Base-by-base conservation (phyloP, 2,797 vertebrate genomes). In the Rachycentron canadum region DNA sequence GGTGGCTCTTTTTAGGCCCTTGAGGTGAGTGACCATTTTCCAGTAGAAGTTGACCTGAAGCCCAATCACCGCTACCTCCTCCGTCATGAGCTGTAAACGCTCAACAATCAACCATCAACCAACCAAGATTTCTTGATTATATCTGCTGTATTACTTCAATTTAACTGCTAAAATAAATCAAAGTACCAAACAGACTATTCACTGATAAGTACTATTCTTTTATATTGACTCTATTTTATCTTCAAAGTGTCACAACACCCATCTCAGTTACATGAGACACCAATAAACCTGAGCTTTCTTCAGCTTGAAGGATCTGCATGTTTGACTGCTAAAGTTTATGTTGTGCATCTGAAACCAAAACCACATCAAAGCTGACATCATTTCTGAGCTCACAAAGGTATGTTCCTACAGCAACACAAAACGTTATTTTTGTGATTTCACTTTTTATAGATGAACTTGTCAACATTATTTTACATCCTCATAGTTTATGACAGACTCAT, bases 1-100 rank as follows among this genome's bases (percentile, higher is more conserved):
- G 16, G 56, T 73, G 59, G 56, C 40, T 0, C 47, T 68, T 61
- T 38, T 62, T 38, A 97, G 96, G 96, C 96, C 69, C 90, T 96
- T 72, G 89, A 94, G 61, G 93, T 96, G 76, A 97, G 96, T 17
- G 96, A 97, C 73, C 96, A 96, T 78, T 97, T 95, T 79, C 96
- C 96, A 23, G 95, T 97, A 1, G 96, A 97, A 78, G 96, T 96
- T 25, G 94, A 96, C 69, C 90, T 97, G 68, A 95, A 92, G 74
- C 81, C 93, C 34, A 94, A 83, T 53, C 92, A 94, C 13, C 92
- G 86, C 40, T 92, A 94, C 81, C 86, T 92, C 10, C 81, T 91
- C 40, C 93, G 88, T 40, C 75, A 92, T 25, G 96, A 96, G 81
- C 94, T 96, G 52, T 96, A 87, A 78, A 70, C 65, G 4, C 26